phyloP scores from a whole-genome alignment of 2,888 invertebrate genomes.

The Drosophila subsilvestris region DNA sequence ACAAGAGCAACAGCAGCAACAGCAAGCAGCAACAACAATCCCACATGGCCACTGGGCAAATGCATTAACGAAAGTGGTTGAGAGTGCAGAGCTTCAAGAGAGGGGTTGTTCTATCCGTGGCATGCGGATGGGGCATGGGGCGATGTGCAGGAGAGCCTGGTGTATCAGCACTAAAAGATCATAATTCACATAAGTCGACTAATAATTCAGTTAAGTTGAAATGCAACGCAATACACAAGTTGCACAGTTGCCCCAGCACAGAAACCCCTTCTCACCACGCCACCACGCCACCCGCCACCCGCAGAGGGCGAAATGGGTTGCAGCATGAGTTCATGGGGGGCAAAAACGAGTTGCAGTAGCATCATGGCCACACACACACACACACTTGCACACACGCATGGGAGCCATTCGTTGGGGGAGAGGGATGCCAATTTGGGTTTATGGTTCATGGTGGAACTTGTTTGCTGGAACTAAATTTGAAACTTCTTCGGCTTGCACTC shows the following conservation, averaged over 20 bases:
- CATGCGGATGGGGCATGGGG: not conserved
- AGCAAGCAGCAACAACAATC: slow-evolving; percentile 50
- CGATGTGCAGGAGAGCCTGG: slow-evolving; percentile 27
- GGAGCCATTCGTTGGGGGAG: slow-evolving; percentile 27
- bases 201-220: slow-evolving; percentile 79
- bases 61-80: slow-evolving; percentile 77
- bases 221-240: slow-evolving; percentile 62
- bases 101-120: slow-evolving; percentile 1
- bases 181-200: slow-evolving; percentile 78
- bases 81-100: slow-evolving; percentile 17
- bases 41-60: slow-evolving; percentile 79
- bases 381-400: slow-evolving; percentile 7
- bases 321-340: not conserved
- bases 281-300: too few species aligned
- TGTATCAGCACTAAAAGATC: slow-evolving; percentile 75
- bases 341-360: slow-evolving; percentile 5
- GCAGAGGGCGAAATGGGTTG: not conserved
- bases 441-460: slow-evolving; percentile 16
- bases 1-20: slow-evolving; percentile 18
- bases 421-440: slow-evolving; percentile 38
- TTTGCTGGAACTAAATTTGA: slow-evolving; percentile 14
- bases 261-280: too few species aligned
- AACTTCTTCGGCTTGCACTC: not conserved
- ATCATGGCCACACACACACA: slow-evolving; percentile 9
- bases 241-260: slow-evolving; percentile 18